A percentile compares a stretch with the other conserved stretches of the same genome.
phyloP scores from a whole-genome alignment of 2,797 vertebrate genomes.

The Lacerta agilis region DNA sequence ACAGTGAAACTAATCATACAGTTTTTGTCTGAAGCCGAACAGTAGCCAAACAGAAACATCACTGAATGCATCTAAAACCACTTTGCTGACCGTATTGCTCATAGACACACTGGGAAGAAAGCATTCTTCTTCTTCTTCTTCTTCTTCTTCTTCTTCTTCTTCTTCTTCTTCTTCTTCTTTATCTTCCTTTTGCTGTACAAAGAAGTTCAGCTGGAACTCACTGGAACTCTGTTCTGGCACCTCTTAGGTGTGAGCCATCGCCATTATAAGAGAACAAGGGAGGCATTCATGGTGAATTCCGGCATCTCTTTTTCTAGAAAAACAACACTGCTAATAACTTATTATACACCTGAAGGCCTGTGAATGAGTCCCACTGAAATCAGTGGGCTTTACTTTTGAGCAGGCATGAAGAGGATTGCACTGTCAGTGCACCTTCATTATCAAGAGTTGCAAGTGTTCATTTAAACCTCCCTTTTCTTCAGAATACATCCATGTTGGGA shows the following conservation, averaged over 20 bases:
- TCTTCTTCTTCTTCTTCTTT: neutral
- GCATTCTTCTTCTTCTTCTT: neutral
- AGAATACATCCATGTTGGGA: constrained; percentile 62
- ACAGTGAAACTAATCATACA: too few species aligned
- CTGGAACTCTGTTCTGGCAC: too few species aligned
- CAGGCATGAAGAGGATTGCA: neutral
- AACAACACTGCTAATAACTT: constrained; percentile 36
- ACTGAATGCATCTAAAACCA: too few species aligned
- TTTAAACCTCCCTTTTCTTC: constrained; percentile 56
- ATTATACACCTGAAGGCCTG: constrained; percentile 55
- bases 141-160: neutral
- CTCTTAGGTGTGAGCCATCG: too few species aligned
- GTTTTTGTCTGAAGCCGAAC: too few species aligned
- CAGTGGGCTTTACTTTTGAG: neutral
- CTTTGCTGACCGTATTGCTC: neutral
- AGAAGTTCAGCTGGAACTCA: neutral
- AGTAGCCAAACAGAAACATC: too few species aligned
- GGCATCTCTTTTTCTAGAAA: too few species aligned
- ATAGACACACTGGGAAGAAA: neutral
- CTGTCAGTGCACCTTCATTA: constrained; percentile 34
- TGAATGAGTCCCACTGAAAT: neutral
- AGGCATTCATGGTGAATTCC: too few species aligned
- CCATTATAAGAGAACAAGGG: too few species aligned
- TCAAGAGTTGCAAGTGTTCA: constrained; percentile 68
- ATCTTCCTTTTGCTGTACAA: constrained; percentile 18